These are phyloP conservation scores for Spea bombifrons DNA, from an alignment of 2,113 vertebrate species.

Conservation along the genomic window DNA sequence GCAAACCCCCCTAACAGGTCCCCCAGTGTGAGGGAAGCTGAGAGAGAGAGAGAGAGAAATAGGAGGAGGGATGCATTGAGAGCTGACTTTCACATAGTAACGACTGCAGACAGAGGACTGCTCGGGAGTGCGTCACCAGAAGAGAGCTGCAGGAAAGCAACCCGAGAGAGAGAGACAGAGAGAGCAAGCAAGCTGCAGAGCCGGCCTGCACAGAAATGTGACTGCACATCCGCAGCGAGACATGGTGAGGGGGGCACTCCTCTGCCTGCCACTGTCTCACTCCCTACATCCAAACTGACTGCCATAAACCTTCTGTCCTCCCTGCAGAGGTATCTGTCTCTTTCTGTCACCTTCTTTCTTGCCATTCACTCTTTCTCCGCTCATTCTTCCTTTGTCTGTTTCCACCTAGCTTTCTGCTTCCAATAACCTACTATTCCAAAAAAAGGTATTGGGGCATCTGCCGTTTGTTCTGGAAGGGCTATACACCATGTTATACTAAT, in stretches of 20 bases:
- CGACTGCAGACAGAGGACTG: neutral
- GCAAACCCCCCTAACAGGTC: constrained; percentile 25
- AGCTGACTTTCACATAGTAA: neutral
- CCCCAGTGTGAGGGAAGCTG: constrained; percentile 25
- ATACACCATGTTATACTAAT: neutral
- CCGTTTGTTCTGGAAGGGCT: constrained; percentile 8
- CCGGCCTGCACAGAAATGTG: constrained; percentile 15
- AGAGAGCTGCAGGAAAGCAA: constrained; percentile 7
- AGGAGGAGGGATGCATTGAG: constrained; percentile 8
- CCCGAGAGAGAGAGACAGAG: neutral
- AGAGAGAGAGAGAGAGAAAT: neutral
- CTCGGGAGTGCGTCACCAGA: constrained; percentile 2
- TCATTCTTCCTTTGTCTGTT: constrained; percentile 23
- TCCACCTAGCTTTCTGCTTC: constrained; percentile 49
- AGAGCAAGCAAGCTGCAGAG: neutral
- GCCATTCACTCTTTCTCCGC: neutral
- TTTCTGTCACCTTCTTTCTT: constrained; percentile 3
- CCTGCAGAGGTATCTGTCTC: neutral
- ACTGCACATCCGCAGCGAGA: constrained; percentile 29
- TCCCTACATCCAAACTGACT: neutral
- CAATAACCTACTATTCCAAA: constrained; percentile 1
- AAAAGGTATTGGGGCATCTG: neutral
- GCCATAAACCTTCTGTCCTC: neutral
- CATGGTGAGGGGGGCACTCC: constrained; percentile 31
- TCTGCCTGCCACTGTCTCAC: constrained; percentile 6